These are phyloP conservation scores for Drosophila biarmipes DNA, from an alignment of 1,140 invertebrate genomes.

Conservation along the genomic window DNA sequence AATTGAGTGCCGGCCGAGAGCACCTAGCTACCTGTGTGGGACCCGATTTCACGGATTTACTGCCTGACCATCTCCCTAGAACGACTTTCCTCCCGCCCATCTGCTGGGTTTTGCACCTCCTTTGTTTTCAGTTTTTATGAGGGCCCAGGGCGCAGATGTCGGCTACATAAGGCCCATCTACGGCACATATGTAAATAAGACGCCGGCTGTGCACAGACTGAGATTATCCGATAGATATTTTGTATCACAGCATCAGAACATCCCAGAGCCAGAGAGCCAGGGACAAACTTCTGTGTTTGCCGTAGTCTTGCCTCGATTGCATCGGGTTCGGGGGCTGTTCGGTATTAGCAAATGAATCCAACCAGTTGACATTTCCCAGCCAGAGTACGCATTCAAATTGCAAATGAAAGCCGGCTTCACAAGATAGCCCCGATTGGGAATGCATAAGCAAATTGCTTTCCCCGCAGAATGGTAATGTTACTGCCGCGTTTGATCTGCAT, in stretches of 20 bases:
- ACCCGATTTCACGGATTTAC: conserved; percentile 26
- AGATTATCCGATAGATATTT: conserved; percentile 14
- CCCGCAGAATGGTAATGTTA: conserved; percentile 1
- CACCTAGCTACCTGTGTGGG: conserved; percentile 45
- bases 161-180: background rate
- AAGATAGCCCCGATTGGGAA: conserved; percentile 15
- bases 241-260: conserved; percentile 4
- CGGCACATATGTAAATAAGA: conserved; percentile 49
- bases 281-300: background rate
- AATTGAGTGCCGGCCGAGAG: conserved; percentile 65
- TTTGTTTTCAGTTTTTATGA: conserved; percentile 55
- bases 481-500: conserved; percentile 24
- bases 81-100: conserved; percentile 13
- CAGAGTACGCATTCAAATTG: conserved; percentile 30
- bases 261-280: background rate
- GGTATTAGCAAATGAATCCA: conserved; percentile 34
- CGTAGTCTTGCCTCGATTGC: conserved; percentile 30
- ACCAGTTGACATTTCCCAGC: conserved; percentile 16
- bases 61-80: conserved; percentile 20
- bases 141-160: conserved; percentile 44
- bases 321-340: conserved; percentile 11
- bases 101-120: conserved; percentile 50
- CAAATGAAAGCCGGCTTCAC: conserved; percentile 7
- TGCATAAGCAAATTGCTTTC: conserved; percentile 24
- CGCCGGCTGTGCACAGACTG: conserved; percentile 38